Evolutionary conservation across 2,888 invertebrate genomes (phyloP).

Genomic region (Cabera pusaria): DNA sequence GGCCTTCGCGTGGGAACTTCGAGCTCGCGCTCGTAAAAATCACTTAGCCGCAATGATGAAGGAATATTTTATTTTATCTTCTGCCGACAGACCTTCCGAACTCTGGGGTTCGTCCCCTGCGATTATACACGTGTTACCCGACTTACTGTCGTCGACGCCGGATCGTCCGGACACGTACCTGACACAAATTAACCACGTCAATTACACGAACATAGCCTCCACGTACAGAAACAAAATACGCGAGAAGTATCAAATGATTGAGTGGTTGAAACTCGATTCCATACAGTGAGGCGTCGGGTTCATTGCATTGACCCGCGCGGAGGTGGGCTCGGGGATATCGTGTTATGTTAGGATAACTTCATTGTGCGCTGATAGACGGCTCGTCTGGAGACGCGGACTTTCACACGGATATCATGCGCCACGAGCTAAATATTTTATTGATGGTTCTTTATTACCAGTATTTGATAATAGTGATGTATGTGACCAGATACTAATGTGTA

Average conservation of each 20-base stretch:
- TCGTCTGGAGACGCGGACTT: no score
- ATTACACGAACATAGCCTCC: not conserved
- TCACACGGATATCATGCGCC: no score
- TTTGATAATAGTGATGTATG: no score
- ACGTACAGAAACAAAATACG: conserved; percentile 12
- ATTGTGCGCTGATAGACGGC: conserved; percentile 36
- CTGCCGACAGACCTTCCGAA: conserved; percentile 28
- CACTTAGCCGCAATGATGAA: conserved; percentile 27
- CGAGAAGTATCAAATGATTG: conserved; percentile 22
- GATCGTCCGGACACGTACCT: conserved; percentile 14
- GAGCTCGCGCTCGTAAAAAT: conserved; percentile 23
- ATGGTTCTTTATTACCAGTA: no score
- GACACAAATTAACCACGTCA: conserved; percentile 16
- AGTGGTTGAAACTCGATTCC: conserved; percentile 32
- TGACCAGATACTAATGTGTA: no score
- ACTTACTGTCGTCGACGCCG: not conserved
- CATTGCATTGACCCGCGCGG: conserved; percentile 45
- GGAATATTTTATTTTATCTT: conserved; percentile 23
- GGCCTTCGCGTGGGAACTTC: conserved; percentile 16
- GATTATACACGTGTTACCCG: not conserved
- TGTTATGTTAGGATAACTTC: conserved; percentile 55
- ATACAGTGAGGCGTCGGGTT: conserved; percentile 33
- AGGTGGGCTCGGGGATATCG: conserved; percentile 53
- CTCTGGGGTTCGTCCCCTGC: conserved; percentile 22
- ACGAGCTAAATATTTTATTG: no score